Evolutionary conservation across 2,797 vertebrate species (phyloP).

Genomic region (Choloepus didactylus): DNA sequence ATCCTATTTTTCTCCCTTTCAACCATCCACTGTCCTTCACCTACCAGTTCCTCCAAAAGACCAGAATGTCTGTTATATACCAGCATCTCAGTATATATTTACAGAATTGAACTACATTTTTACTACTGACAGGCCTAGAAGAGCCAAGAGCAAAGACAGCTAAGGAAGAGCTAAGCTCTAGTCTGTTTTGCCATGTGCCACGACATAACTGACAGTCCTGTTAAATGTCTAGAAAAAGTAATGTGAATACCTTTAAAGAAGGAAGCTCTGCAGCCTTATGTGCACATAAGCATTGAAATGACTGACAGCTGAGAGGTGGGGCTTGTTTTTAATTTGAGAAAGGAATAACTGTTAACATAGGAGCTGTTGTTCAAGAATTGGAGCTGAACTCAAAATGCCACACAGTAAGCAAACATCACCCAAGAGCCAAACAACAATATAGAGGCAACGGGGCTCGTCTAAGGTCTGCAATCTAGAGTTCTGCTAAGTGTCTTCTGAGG

Average conservation of each 20-base stretch:
- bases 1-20: neutral
- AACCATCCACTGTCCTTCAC: neutral
- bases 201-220: constrained; percentile 65
- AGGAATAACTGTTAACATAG: constrained; percentile 56
- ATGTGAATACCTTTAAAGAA: neutral
- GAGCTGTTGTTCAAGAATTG: neutral
- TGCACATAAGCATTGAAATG: neutral
- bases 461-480: neutral
- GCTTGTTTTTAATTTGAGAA: constrained; percentile 8
- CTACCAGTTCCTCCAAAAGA: neutral
- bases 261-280: constrained; percentile 52
- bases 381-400: neutral
- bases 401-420: neutral
- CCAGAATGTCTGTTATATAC: neutral
- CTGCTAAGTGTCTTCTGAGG: neutral
- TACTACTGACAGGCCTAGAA: neutral
- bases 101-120: neutral
- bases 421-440: neutral
- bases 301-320: constrained; percentile 54
- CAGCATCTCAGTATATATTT: neutral
- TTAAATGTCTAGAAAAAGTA: neutral
- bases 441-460: neutral
- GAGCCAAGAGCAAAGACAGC: constrained; percentile 20
- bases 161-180: constrained; percentile 50
- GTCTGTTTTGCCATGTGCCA: constrained; percentile 58